Evolutionary conservation across 2,113 vertebrate genomes (phyloP).

Genomic region (Nerophis lumbriciformis): DNA sequence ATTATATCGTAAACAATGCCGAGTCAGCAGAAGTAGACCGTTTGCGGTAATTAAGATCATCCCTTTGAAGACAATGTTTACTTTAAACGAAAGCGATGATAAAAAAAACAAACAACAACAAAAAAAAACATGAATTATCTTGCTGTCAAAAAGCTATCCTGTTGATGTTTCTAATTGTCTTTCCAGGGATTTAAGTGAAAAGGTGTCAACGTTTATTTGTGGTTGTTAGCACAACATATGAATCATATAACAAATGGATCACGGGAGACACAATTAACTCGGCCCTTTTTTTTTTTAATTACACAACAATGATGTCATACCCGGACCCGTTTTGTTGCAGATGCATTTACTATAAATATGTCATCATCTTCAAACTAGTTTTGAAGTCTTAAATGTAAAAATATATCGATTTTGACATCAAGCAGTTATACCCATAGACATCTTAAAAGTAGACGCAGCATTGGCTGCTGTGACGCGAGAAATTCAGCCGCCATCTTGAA

Average conservation of each 20-base stretch:
- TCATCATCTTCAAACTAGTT: constrained; percentile 25
- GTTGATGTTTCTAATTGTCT: constrained; percentile 11
- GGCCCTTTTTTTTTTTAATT: no score
- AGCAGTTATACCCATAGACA: constrained; percentile 16
- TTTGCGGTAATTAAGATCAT: constrained; percentile 11
- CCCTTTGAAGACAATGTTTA: constrained; percentile 6
- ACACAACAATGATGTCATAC: no score
- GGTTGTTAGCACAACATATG: constrained; percentile 4
- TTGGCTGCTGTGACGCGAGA: no score
- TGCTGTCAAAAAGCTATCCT: constrained; percentile 3
- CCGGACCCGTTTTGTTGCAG: no score
- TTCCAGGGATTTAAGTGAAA: background rate
- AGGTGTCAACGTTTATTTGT: background rate
- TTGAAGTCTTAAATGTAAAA: constrained; percentile 27
- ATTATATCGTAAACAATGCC: constrained; percentile 1
- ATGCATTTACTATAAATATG: background rate
- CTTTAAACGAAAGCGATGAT: constrained; percentile 11
- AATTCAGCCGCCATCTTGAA: no score
- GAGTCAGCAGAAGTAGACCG: background rate
- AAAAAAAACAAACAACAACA: background rate
- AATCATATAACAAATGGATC: constrained; percentile 4
- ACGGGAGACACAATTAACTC: background rate
- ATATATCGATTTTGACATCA: constrained; percentile 29
- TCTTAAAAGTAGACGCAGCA: no score
- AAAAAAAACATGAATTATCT: constrained; percentile 1